Base-by-base conservation (phyloP, 2,113 vertebrate species). In the Acanthisitta chloris region DNA sequence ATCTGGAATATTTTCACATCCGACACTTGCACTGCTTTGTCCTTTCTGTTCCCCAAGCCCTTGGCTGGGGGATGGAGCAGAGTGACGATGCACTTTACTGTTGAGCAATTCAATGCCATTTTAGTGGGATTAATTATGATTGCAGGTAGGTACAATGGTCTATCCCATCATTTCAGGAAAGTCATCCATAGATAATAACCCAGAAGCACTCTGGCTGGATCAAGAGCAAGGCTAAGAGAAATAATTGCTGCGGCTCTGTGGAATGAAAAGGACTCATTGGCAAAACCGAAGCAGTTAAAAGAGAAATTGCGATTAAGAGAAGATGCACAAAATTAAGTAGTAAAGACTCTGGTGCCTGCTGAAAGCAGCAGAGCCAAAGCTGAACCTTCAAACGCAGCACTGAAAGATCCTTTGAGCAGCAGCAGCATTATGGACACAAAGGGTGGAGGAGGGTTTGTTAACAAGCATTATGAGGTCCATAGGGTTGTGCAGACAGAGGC, bases 201-300 rank as follows among this genome's bases (percentile, higher is more conserved):
- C 55, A 95, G 90, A 92, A 96, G 96, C 93, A 96, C 91, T 96
- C 88, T 0, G 67, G 86, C 94, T 94, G n/a, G 81, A 97, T 90
- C 91, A 96, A 95, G 84, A 92, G 72, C 82, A 88, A 34, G 90
- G 88, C 96, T 97, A 97, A 93, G 88, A 95, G 95, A 96, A 97
- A 91, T 97, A 98, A 97, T 94, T 97, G 94, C 95, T 97, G 81
- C 28, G n/a, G 70, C 79, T 34, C 15, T 58, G 45, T 55, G 48
- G 93, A 97, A 91, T 81, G 78, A 91, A 96, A 97, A 95, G 69
- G 90, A 97, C 80, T 93, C 72, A 65, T 2, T 66, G 94, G 94
- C 54, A 34, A 96, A 97, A 96, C 73, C 11, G 74, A 96, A 73
- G 92, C 92, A 96, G 81, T 90, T 90, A 94, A 90, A 80, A 79